A percentile compares a stretch with the other conserved stretches of the same genome.
phyloP scores from a whole-genome alignment of 2,797 vertebrate species.

The Betta splendens region DNA sequence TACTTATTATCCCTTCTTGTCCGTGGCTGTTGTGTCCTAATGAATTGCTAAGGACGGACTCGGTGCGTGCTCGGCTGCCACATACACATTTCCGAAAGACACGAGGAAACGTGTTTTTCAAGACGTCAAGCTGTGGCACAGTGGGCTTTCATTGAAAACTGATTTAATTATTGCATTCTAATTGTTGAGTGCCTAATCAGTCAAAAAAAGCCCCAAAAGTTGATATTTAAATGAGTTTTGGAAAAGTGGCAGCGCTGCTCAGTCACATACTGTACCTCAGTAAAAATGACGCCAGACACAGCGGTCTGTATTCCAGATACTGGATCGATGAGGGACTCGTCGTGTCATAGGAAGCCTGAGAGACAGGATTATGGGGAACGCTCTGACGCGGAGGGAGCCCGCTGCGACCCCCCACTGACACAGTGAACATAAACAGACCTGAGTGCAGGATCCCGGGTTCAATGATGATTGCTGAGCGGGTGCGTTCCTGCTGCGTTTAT shows the following conservation, averaged over 20 bases:
- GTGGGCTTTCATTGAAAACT: conserved; percentile 21
- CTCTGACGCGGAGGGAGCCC: conserved; percentile 18
- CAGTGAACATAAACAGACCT: not conserved
- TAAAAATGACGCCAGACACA: conserved; percentile 8
- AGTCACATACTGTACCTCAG: conserved; percentile 20
- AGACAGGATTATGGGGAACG: conserved; percentile 10
- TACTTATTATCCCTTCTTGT: conserved; percentile 37
- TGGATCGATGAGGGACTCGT: conserved; percentile 30
- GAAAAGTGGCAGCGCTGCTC: not conserved
- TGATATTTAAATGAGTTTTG: conserved; percentile 21
- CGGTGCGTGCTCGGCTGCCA: conserved; percentile 34
- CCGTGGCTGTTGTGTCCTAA: conserved; percentile 56
- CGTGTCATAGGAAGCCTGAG: too few relatives aligned
- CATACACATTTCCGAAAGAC: conserved; percentile 46
- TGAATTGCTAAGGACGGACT: conserved; percentile 52
- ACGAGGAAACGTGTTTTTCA: conserved; percentile 32
- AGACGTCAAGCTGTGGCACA: conserved; percentile 7
- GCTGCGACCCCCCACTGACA: not conserved
- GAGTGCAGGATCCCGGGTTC: not conserved
- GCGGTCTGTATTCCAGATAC: conserved; percentile 14
- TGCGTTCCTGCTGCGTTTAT: conserved; percentile 3
- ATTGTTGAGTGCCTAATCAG: conserved; percentile 33
- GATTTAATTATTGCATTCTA: conserved; percentile 12
- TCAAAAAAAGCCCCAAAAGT: conserved; percentile 11
- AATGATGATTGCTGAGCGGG: conserved; percentile 4